Percentiles rank a stretch among this genome's conserved stretches.
phyloP scores from a whole-genome alignment of 2,888 invertebrate species.

The Norana najaformis region DNA sequence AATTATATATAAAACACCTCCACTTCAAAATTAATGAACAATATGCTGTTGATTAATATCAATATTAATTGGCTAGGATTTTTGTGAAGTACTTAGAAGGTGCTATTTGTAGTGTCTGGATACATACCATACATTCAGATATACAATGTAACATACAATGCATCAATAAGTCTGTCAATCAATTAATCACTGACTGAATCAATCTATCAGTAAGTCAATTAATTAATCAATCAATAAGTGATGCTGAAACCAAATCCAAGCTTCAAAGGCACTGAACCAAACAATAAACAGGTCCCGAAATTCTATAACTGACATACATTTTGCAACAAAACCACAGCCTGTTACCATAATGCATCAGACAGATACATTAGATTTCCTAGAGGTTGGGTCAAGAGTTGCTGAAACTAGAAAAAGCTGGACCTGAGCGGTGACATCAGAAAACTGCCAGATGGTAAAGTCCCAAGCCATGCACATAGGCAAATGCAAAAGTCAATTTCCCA shows the following conservation, averaged over 20 bases:
- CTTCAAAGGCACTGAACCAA: background rate
- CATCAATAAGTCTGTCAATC: no score
- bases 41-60: no score
- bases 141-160: no score
- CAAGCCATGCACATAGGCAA: background rate
- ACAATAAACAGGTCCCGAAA: background rate
- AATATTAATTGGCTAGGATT: no score
- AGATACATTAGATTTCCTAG: background rate
- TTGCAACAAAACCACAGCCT: background rate
- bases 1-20: no score
- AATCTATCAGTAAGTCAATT: no score
- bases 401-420: background rate
- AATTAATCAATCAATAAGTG: background rate
- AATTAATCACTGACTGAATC: no score
- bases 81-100: no score
- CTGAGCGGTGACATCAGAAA: background rate
- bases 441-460: background rate
- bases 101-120: no score
- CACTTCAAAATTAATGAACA: no score
- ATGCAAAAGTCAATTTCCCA: slow-evolving; percentile 18
- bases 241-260: background rate
- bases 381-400: background rate
- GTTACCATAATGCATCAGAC: background rate
- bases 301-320: background rate
- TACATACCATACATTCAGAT: no score